These are phyloP conservation scores for Turnix velox DNA, from an alignment of 2,113 vertebrate species.

Conservation along the genomic window DNA sequence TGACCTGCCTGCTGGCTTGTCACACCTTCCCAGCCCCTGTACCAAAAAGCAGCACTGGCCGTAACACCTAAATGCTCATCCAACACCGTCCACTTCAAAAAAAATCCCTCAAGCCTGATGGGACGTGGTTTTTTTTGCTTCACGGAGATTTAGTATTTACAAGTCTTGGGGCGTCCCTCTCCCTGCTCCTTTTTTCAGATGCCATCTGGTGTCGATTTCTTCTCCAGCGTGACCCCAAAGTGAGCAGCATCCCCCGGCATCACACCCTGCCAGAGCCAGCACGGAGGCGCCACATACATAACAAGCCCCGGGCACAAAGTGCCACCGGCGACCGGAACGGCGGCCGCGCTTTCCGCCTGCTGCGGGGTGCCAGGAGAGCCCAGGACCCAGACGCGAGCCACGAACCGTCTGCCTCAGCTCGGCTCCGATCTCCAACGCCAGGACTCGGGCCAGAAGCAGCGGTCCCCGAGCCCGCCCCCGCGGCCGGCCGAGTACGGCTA, in stretches of 20 bases:
- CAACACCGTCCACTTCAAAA: background rate
- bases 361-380: no score
- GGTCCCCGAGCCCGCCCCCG: background rate
- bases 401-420: no score
- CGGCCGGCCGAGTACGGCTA: background rate
- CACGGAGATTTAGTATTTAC: background rate
- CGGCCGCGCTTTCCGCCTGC: no score
- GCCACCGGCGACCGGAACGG: no score
- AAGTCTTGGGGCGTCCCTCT: background rate
- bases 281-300: no score
- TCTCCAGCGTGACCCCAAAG: background rate
- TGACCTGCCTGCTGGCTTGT: accelerated
- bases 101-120: accelerated
- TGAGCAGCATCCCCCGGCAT: no score
- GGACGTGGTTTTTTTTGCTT: no score
- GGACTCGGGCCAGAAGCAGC: background rate
- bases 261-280: no score
- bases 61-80: no score
- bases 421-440: background rate
- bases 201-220: accelerated
- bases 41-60: accelerated
- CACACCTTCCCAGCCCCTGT: accelerated
- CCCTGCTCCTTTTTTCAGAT: background rate
- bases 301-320: no score
- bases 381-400: no score